These are phyloP conservation scores for Drosophila nr. perissopoda DNA, from an alignment of 2,888 invertebrate species.

Conservation along the genomic window DNA sequence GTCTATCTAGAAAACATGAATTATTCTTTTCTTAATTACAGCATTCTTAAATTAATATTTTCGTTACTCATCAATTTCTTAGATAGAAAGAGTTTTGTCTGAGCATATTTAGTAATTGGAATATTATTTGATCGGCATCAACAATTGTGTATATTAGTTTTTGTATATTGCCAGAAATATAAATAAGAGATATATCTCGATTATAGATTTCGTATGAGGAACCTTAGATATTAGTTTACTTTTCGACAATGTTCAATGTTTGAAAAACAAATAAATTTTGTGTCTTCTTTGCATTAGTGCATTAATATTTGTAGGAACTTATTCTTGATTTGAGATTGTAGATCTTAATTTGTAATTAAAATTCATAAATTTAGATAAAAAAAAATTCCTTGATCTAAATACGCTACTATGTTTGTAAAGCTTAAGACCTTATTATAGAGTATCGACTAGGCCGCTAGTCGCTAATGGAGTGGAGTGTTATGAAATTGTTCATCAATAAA, in stretches of 20 bases:
- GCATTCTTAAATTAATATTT: too few relatives aligned
- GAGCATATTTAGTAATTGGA: background rate
- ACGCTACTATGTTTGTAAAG: background rate
- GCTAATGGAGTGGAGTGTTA: background rate
- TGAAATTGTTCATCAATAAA: conserved; percentile 2
- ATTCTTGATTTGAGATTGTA: background rate
- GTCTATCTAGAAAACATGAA: background rate
- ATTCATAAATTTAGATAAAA: background rate
- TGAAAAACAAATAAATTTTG: background rate
- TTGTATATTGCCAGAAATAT: background rate
- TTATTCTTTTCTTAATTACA: background rate
- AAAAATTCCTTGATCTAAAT: too few relatives aligned
- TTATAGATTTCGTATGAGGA: background rate
- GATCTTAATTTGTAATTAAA: background rate
- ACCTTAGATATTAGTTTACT: background rate
- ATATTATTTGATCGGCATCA: background rate
- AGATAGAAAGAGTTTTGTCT: too few relatives aligned
- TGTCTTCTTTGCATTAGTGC: background rate
- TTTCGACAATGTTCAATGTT: background rate
- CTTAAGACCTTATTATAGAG: conserved; percentile 1
- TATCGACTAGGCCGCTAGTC: background rate
- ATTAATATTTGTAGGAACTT: background rate
- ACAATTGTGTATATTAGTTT: background rate
- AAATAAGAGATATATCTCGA: background rate
- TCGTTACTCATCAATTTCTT: too few relatives aligned